Evolutionary conservation across 1,140 invertebrate genomes (phyloP).

Genomic region (Ostrea edulis): DNA sequence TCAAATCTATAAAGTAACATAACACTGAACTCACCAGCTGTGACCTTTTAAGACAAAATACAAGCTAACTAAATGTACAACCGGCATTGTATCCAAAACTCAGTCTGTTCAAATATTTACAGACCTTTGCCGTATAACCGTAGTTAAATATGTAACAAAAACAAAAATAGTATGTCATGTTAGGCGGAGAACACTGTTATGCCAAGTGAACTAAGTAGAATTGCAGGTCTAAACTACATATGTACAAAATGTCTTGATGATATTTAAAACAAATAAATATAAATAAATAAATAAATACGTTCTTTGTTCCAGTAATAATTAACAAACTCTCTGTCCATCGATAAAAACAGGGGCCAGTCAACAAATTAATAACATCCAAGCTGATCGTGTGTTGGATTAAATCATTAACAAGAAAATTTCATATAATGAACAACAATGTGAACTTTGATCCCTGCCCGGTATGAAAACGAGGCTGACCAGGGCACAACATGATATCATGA

Average conservation of each 20-base stretch:
- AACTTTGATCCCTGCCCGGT: slow-evolving; percentile 35
- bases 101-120: background rate
- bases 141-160: slow-evolving; percentile 5
- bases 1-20: background rate
- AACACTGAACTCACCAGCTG: background rate
- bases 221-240: slow-evolving; percentile 16
- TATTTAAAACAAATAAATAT: slow-evolving; percentile 36
- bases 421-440: slow-evolving; percentile 17
- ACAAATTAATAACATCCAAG: slow-evolving; percentile 20
- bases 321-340: slow-evolving; percentile 31
- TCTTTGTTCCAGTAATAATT: slow-evolving; percentile 1
- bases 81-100: background rate
- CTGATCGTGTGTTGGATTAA: background rate
- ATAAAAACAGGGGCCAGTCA: slow-evolving; percentile 25
- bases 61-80: background rate
- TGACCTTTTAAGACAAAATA: slow-evolving; percentile 12
- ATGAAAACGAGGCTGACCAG: slow-evolving; percentile 30
- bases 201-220: background rate
- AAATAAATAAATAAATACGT: slow-evolving; percentile 33
- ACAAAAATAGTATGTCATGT: slow-evolving; percentile 2
- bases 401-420: slow-evolving; percentile 3
- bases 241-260: slow-evolving; percentile 31
- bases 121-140: background rate
- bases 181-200: background rate
- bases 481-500: slow-evolving; percentile 31